Evolutionary conservation across 2,888 invertebrate species (phyloP), one percentile per base, ranked within the genome.

Genomic region (Trichopoda pennipes): DNA sequence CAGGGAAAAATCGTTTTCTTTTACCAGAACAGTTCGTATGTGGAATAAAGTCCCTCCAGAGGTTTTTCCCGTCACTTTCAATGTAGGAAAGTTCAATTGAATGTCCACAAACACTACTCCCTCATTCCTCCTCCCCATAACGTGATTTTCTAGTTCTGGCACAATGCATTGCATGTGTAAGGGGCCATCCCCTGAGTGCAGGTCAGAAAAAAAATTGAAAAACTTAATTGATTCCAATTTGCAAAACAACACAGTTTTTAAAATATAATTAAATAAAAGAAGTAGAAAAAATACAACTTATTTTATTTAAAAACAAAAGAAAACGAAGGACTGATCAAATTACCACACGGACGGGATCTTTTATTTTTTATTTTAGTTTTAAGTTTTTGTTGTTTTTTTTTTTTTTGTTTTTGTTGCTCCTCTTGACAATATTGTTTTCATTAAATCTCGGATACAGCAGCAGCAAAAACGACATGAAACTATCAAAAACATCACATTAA

Each of bases 301-400:
- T 69, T 72, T 74, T n/a, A 35, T 58, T 53, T 17, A 44, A 51
- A 63, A 63, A 35, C n/a, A 60, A 76, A 19, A 61, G 60, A 76
- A 16, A 72, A 61, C 44, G 21, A 69, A 47, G n/a, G 32, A 53
- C 68, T 53, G 68, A 77, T 81, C 81, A 66, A 64, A 78, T 81
- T 81, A 81, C 81, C 73, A 69, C 69, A 69, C 77, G 68, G 63
- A 77, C 63, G 56, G 63, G 68, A 76, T 77, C 38, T 61, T 73
- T 76, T 70, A 44, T 32, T 53, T 66, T 60, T 14, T 42, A 21
- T 60, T 35, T 12, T 14, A n/a, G 2, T 44, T 47, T 47, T 2
- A 3, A 3, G 2, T 28, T 28, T 28, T 28, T 28, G 2, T 28
- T 28, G 2, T 28, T 28, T 28, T 28, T 28, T 28, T 28, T 28